These are phyloP conservation scores for Lasioglossum zephyrum DNA, from an alignment of 2,888 invertebrate genomes.

Conservation along the genomic window DNA sequence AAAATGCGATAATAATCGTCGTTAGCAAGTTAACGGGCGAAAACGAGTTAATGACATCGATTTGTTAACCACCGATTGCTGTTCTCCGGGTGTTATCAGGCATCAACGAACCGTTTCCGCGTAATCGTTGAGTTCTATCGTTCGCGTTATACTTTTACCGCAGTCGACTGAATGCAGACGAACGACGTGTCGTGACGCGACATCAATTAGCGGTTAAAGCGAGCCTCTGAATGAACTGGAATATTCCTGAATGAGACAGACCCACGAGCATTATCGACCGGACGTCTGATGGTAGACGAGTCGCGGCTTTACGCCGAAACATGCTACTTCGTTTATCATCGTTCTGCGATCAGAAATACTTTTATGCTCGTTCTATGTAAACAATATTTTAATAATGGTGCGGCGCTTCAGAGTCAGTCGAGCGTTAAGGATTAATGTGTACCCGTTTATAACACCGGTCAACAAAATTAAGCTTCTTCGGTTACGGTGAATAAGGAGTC, in stretches of 20 bases:
- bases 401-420: too few species aligned
- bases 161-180: slow-evolving; percentile 8
- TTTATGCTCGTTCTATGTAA: too few species aligned
- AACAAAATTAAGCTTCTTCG: neutral
- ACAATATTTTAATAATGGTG: too few species aligned
- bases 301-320: neutral
- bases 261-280: slow-evolving; percentile 16
- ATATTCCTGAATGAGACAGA: slow-evolving; percentile 10
- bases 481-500: too few species aligned
- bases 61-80: slow-evolving; percentile 3
- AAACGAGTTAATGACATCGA: neutral
- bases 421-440: too few species aligned
- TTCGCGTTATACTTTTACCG: slow-evolving; percentile 8
- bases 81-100: slow-evolving; percentile 12
- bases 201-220: slow-evolving; percentile 32
- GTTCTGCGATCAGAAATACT: neutral
- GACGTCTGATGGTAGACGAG: neutral
- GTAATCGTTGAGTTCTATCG: slow-evolving; percentile 20
- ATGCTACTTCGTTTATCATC: neutral
- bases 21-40: neutral
- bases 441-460: neutral
- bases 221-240: slow-evolving; percentile 16
- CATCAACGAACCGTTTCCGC: slow-evolving; percentile 21
- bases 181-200: slow-evolving; percentile 22
- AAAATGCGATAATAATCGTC: neutral